These are phyloP conservation scores for Dendropsophus ebraccatus DNA, from an alignment of 2,113 vertebrate species.

Conservation along the genomic window DNA sequence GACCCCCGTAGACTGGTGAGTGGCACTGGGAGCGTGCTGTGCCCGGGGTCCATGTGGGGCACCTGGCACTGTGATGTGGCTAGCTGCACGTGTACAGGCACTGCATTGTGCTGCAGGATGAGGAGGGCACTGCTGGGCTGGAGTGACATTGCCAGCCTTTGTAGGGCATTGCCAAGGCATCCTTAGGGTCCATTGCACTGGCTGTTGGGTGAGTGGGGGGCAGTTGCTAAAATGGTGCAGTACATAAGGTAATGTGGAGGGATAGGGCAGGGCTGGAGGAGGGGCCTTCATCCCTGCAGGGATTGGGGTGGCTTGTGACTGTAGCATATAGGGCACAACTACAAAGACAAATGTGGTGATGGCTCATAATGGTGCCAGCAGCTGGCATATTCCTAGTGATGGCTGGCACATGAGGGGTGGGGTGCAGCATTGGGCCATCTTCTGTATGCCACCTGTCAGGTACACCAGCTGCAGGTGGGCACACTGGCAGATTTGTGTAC, in stretches of 20 bases:
- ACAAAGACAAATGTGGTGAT: neutral
- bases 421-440: neutral
- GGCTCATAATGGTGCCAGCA: neutral
- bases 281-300: neutral
- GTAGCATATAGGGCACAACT: neutral
- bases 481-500: neutral
- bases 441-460: neutral
- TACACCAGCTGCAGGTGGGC: neutral
- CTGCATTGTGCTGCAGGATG: slow-evolving; percentile 34
- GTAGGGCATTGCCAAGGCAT: neutral
- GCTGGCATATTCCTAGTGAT: neutral
- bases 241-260: slow-evolving; percentile 14
- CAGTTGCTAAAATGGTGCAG: slow-evolving; percentile 37
- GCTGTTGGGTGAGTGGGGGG: neutral
- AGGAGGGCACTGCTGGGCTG: neutral
- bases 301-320: slow-evolving; percentile 39
- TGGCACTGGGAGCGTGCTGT: slow-evolving; percentile 19
- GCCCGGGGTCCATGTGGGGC: neutral
- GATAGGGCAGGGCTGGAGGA: slow-evolving; percentile 7
- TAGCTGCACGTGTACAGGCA: neutral
- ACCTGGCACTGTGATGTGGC: neutral
- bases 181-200: neutral
- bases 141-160: neutral
- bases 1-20: slow-evolving; percentile 77
- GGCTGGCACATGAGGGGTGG: slow-evolving; percentile 50